Evolutionary conservation across 1,140 invertebrate species (phyloP).

Genomic region (Polyergus mexicanus): DNA sequence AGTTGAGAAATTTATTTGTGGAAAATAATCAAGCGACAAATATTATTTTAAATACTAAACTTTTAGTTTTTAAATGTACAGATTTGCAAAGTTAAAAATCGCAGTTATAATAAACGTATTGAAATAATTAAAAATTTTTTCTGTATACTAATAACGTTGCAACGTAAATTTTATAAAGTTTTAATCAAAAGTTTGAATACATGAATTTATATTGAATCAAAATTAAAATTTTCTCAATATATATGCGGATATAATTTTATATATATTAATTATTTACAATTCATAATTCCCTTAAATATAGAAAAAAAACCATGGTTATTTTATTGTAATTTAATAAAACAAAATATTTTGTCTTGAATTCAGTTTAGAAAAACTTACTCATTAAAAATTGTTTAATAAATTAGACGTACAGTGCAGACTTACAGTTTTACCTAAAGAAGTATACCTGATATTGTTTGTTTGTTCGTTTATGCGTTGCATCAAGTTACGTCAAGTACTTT

Average conservation of each 20-base stretch:
- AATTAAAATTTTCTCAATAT: neutral
- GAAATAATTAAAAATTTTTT: neutral
- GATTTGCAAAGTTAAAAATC: neutral
- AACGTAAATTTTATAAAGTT: neutral
- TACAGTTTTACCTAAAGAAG: neutral
- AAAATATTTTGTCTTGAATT: neutral
- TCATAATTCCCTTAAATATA: constrained; percentile 8
- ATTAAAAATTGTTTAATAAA: neutral
- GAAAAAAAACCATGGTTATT: neutral
- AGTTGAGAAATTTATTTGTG: neutral
- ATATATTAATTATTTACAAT: neutral
- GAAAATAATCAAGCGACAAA: neutral
- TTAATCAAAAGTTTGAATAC: neutral
- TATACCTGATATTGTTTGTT: no score
- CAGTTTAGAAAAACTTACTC: neutral
- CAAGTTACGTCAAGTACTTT: neutral
- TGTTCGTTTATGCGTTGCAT: neutral
- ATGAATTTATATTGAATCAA: constrained; percentile 12
- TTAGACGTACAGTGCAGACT: neutral
- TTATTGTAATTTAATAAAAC: neutral
- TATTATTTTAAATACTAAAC: no score
- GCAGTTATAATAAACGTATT: neutral
- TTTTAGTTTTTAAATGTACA: neutral
- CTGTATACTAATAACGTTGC: no score
- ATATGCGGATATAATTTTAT: neutral